Percentiles rank a stretch among this genome's conserved stretches.
These are phyloP conservation scores for Colletes gigas DNA, from an alignment of 1,140 invertebrate species.

Conservation along the genomic window DNA sequence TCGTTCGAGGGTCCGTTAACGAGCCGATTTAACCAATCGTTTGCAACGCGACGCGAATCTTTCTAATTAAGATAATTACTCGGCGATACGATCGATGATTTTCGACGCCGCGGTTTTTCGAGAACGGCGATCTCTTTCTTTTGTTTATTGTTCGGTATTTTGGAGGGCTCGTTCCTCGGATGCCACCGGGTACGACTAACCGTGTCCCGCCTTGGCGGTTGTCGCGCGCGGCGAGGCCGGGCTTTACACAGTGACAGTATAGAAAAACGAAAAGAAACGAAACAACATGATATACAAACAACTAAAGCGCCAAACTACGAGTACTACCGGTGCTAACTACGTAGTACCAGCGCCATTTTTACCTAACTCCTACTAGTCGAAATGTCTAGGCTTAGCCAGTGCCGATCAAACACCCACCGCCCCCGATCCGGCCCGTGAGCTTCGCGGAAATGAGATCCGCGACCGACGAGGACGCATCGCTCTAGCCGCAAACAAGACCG, in stretches of 20 bases:
- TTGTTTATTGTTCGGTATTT: too few species aligned
- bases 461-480: conserved; percentile 49
- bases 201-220: not conserved
- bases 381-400: conserved; percentile 72
- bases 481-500: conserved; percentile 32
- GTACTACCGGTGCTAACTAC: conserved; percentile 73
- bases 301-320: conserved; percentile 78
- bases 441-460: conserved; percentile 49
- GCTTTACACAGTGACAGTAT: conserved; percentile 72
- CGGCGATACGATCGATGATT: conserved; percentile 1
- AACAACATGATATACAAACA: conserved; percentile 75
- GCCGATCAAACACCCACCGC: conserved; percentile 29
- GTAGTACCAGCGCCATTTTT: conserved; percentile 76
- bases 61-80: conserved; percentile 24
- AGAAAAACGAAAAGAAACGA: conserved; percentile 57
- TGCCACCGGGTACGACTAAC: not conserved
- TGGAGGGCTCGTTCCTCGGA: not conserved
- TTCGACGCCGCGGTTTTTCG: not conserved
- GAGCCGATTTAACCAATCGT: conserved; percentile 19
- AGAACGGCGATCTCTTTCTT: too few species aligned
- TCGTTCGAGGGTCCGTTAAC: conserved; percentile 22
- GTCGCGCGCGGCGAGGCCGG: conserved; percentile 63
- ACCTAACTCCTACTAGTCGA: conserved; percentile 75
- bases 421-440: conserved; percentile 49
- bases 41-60: not conserved